Base-by-base conservation (phyloP, 2,797 vertebrate species). In the Melanotaenia pygmaea region DNA sequence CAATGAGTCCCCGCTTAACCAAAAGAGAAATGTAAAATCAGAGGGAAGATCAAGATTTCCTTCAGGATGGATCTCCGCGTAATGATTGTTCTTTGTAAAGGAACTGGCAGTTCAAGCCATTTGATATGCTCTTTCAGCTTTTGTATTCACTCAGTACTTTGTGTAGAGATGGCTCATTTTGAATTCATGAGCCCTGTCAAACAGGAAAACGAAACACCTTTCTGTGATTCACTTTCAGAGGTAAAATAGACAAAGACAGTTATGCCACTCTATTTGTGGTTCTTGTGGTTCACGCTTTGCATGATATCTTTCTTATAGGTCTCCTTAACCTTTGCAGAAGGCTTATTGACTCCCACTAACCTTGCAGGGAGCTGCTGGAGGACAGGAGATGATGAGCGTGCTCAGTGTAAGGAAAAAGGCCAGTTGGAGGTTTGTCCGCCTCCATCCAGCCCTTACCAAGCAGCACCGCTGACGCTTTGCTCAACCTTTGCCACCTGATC, bases 291-390 rank as follows among this genome's bases (percentile, higher is more conserved):
- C 74, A 43, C 76, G 65, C 82, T 87, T 92, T 89, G 89, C 88
- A 88, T 90, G 86, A 90, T 86, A 80, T 84, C 82, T 80, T 81
- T 75, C 88, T 86, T 73, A 79, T 83, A 84, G 89, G 79, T 83
- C 87, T 90, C 81, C 86, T 91, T 91, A 90, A 93, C 91, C 92
- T 93, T 89, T 89, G 80, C 74, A 4, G 88, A 78, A 86, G 87
- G 74, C 85, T 89, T 91, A 91, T 91, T 91, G 90, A 91, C 90
- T 88, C 85, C 75, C 67, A 6, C 76, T 90, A 83, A 92, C 91
- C 92, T 92, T 91, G 88, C 84, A 74, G 78, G 64, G 77, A 84
- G 72, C 79, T 81, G 77, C 85, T 82, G 78, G 87, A 90, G 90
- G 92, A 90, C 87, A 78, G 79, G 57, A 79, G 89, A 84, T 86